Percentiles rank a stretch among this genome's conserved stretches.
phyloP scores from a whole-genome alignment of 2,113 vertebrate genomes.

The Phyllostomus discolor region DNA sequence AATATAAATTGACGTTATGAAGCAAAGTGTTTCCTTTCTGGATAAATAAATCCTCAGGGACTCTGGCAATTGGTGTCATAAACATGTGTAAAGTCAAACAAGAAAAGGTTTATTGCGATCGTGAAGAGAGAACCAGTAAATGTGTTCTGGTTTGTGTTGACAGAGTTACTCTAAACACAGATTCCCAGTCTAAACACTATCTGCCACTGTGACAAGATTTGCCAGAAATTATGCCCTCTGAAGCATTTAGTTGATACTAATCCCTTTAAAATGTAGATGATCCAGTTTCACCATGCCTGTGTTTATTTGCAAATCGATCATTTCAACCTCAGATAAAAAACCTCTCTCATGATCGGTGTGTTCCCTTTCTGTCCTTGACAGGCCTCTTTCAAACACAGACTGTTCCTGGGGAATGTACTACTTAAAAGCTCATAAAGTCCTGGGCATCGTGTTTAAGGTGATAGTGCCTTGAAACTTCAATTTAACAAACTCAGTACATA shows the following conservation, averaged over 20 bases:
- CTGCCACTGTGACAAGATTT: background rate
- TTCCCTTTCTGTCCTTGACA: background rate
- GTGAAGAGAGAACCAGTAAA: background rate
- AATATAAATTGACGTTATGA: conserved; percentile 54
- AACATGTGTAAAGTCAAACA: background rate
- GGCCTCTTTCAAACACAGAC: background rate
- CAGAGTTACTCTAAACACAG: background rate
- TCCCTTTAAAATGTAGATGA: background rate
- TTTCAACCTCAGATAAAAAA: background rate
- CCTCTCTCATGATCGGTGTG: background rate
- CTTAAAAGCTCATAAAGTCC: background rate
- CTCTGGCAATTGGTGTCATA: background rate
- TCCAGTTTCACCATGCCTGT: background rate
- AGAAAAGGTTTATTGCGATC: background rate
- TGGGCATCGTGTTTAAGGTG: background rate
- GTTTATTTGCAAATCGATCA: background rate
- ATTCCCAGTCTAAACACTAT: background rate
- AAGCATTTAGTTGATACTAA: background rate
- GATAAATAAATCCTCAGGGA: conserved; percentile 36
- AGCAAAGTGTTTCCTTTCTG: conserved; percentile 32
- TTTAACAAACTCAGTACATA: background rate
- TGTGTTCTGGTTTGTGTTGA: background rate
- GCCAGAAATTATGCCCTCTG: background rate
- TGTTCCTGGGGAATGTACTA: background rate
- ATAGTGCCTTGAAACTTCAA: background rate